A percentile compares a stretch with the other conserved stretches of the same genome.
phyloP scores from a whole-genome alignment of 1,140 invertebrate genomes.

The Nomia melanderi region DNA sequence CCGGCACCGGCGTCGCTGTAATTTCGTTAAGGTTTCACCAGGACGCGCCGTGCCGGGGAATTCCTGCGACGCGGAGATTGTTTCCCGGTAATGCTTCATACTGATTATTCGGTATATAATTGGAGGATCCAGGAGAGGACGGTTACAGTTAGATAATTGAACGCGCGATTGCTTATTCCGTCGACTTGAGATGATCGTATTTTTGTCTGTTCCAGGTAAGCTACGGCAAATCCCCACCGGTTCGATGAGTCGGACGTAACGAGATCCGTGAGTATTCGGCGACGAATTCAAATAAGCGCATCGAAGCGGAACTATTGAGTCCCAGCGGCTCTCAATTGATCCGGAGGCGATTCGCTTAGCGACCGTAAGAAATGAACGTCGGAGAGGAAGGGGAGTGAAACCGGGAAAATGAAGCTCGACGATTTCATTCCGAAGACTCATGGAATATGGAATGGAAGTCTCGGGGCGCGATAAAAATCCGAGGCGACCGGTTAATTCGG shows the following conservation, averaged over 20 bases:
- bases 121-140: too few relatives aligned
- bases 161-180: not conserved
- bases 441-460: not conserved
- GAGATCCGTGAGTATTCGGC: constrained; percentile 29
- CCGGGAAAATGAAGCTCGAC: not conserved
- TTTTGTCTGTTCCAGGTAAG: constrained; percentile 63
- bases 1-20: not conserved
- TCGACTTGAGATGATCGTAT: constrained; percentile 5
- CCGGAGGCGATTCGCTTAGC: not conserved
- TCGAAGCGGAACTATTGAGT: not conserved
- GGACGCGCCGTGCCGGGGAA: too few relatives aligned
- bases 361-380: too few relatives aligned
- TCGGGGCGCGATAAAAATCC: not conserved
- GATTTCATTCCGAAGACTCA: not conserved
- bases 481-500: not conserved
- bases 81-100: too few relatives aligned
- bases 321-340: not conserved
- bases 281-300: constrained; percentile 24
- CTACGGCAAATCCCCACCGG: constrained; percentile 8
- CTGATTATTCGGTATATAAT: too few relatives aligned
- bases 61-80: not conserved
- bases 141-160: too few relatives aligned
- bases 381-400: too few relatives aligned
- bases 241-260: constrained; percentile 8
- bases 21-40: not conserved